phyloP scores from a whole-genome alignment of 1,140 invertebrate species.

The Aphelinus certus region DNA sequence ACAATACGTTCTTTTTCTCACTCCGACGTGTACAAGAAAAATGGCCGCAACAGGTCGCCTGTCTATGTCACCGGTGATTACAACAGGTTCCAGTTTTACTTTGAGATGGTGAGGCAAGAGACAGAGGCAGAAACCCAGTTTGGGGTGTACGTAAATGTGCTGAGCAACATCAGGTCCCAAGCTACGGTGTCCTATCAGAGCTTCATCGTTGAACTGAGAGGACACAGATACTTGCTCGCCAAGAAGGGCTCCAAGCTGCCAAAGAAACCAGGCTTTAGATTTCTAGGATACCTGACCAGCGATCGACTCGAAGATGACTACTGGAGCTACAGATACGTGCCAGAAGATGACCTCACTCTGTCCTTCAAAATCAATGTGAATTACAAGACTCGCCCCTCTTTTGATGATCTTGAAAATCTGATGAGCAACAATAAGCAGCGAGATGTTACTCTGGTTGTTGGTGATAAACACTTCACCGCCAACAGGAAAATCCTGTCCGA shows the following conservation, averaged over 20 bases:
- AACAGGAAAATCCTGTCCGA: constrained; percentile 9
- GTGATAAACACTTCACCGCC: not conserved
- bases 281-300: not conserved
- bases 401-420: not conserved
- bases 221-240: not conserved
- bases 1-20: not conserved
- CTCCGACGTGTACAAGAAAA: not conserved
- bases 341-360: not conserved
- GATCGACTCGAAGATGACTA: not conserved
- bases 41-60: not conserved
- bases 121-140: not conserved
- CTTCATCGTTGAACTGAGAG: not conserved
- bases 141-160: not conserved
- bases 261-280: not conserved
- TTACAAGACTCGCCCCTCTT: not conserved
- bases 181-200: not conserved
- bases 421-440: not conserved
- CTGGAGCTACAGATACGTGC: not conserved
- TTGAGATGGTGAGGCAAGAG: constrained; percentile 4
- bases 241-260: not conserved
- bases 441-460: constrained; percentile 2
- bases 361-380: not conserved
- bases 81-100: constrained; percentile 16
- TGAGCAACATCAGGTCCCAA: constrained; percentile 1
- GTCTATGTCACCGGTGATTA: not conserved